Conservation (phyloP, 2,113 vertebrate species). For the Gambusia affinis region DNA sequence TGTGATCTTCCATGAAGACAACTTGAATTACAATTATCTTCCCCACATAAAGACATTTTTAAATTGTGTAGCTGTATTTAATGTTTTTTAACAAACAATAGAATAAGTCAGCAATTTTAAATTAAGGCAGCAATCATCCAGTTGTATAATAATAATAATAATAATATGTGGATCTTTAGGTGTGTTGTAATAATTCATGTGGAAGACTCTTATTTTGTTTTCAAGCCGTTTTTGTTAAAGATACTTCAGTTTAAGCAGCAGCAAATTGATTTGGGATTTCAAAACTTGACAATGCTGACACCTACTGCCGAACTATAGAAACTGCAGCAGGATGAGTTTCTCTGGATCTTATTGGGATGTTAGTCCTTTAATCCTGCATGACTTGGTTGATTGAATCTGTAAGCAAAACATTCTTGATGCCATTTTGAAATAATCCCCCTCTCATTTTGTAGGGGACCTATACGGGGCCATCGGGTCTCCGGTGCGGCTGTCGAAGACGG, state of each 20-base stretch:
- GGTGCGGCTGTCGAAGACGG: constrained; percentile 91
- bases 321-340: constrained; percentile 17
- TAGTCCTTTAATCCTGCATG: no score
- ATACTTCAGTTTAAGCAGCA: not conserved
- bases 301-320: constrained; percentile 46
- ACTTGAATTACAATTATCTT: constrained; percentile 8
- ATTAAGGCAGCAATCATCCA: no score
- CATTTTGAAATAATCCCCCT: not conserved
- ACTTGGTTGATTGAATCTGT: no score
- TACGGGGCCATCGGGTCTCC: constrained; percentile 97
- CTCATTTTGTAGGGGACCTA: constrained; percentile 85
- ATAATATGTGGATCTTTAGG: no score
- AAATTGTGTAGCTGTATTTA: not conserved
- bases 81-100: not conserved
- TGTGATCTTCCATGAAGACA: not conserved
- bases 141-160: no score
- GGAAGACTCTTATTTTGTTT: not conserved
- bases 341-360: no score
- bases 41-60: not conserved
- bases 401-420: no score
- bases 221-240: not conserved
- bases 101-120: no score
- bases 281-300: constrained; percentile 39
- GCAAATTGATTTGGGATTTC: not conserved
- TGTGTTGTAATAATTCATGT: not conserved